phyloP scores from a whole-genome alignment of 2,797 vertebrate species.

The Parotocinclus haroldoi region DNA sequence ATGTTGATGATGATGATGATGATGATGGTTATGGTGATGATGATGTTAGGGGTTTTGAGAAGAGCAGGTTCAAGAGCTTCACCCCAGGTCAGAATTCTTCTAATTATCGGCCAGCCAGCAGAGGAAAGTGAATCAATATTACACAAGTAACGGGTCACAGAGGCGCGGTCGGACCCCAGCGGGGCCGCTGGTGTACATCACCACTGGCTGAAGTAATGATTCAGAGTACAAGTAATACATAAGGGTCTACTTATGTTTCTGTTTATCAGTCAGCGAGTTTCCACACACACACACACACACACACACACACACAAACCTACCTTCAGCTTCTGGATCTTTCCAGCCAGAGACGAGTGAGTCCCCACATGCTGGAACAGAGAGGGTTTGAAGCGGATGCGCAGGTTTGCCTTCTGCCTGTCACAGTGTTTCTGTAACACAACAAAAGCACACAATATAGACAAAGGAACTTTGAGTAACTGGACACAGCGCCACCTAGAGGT shows the following conservation, averaged over 20 bases:
- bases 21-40: not conserved
- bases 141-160: slow-evolving; percentile 45
- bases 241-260: slow-evolving; percentile 20
- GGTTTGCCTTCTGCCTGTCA: slow-evolving; percentile 94
- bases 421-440: slow-evolving; percentile 86
- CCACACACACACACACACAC: slow-evolving; percentile 7
- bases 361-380: slow-evolving; percentile 97
- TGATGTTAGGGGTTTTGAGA: not conserved
- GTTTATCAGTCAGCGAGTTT: no score
- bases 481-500: no score
- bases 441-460: not conserved
- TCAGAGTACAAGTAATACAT: slow-evolving; percentile 30
- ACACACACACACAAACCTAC: slow-evolving; percentile 56
- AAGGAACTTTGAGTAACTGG: not conserved
- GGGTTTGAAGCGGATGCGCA: slow-evolving; percentile 95
- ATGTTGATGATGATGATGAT: no score
- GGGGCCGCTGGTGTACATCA: not conserved
- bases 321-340: slow-evolving; percentile 98
- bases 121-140: slow-evolving; percentile 50
- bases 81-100: slow-evolving; percentile 26
- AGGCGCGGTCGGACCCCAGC: slow-evolving; percentile 15
- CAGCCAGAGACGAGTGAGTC: slow-evolving; percentile 93
- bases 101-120: slow-evolving; percentile 26
- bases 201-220: slow-evolving; percentile 10
- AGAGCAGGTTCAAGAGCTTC: not conserved